Evolutionary conservation across 2,888 invertebrate genomes (phyloP).

Genomic region (Phytoseiulus persimilis): DNA sequence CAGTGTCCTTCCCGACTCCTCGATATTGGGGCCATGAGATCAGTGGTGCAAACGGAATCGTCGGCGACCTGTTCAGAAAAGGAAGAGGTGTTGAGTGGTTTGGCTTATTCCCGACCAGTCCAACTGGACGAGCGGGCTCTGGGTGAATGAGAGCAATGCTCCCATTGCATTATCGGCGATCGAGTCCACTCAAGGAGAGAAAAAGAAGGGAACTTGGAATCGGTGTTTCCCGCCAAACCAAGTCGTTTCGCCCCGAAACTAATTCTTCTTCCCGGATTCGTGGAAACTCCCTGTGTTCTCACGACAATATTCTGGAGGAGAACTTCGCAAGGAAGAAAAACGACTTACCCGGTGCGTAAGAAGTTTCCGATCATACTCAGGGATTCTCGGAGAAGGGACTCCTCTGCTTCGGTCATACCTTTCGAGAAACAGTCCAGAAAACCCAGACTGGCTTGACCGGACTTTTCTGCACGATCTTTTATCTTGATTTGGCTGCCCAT

Average conservation of each 20-base stretch:
- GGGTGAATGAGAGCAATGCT: too few species aligned
- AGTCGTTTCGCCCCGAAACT: too few species aligned
- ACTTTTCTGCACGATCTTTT: not conserved
- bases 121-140: too few species aligned
- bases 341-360: not conserved
- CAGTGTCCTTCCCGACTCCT: not conserved
- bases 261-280: too few species aligned
- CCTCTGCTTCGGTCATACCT: not conserved
- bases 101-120: too few species aligned
- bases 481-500: not conserved
- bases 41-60: not conserved
- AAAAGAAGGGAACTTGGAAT: too few species aligned
- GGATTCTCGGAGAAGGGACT: not conserved
- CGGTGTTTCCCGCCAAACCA: too few species aligned
- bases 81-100: not conserved
- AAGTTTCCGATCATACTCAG: constrained; percentile 16
- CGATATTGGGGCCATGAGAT: not conserved
- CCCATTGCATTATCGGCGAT: too few species aligned
- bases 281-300: too few species aligned
- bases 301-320: not conserved
- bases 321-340: not conserved
- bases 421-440: not conserved
- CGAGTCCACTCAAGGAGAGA: too few species aligned
- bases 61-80: not conserved
- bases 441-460: not conserved